Percentiles rank a stretch among this genome's conserved stretches.
Conservation (phyloP, 2,797 vertebrate genomes). For the Mareca strepera region DNA sequence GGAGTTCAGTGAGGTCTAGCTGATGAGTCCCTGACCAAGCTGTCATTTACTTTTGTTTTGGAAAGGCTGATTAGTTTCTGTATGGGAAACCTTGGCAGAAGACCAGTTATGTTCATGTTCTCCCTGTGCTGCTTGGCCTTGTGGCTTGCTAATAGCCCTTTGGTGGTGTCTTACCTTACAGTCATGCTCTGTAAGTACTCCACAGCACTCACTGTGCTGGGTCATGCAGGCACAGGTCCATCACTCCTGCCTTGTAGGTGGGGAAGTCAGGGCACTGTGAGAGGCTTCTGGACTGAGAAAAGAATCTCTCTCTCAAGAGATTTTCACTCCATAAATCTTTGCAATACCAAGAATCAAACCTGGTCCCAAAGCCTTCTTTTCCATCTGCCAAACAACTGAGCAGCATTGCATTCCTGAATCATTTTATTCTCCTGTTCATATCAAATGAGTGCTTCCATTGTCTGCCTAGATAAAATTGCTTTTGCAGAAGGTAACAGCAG, state of each 20-base stretch:
- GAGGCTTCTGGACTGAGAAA: neutral
- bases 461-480: neutral
- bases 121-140: neutral
- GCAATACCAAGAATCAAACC: neutral
- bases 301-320: no score
- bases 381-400: neutral
- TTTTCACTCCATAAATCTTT: neutral
- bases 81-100: neutral
- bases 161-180: neutral
- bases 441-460: neutral
- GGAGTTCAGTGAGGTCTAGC: neutral
- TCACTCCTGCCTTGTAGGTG: neutral
- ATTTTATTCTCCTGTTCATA: neutral
- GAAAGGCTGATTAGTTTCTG: neutral
- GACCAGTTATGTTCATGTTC: neutral
- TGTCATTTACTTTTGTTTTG: neutral
- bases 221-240: accelerated
- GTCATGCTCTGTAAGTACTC: neutral
- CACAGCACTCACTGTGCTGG: neutral
- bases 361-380: neutral
- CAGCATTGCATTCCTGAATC: neutral
- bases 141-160: neutral
- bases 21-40: neutral
- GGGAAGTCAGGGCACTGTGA: neutral
- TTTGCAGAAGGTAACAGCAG: slow-evolving; percentile 23